Percentiles rank a stretch among this genome's conserved stretches.
Evolutionary conservation across 2,797 vertebrate genomes (phyloP).

Genomic region (Scleropages formosus): DNA sequence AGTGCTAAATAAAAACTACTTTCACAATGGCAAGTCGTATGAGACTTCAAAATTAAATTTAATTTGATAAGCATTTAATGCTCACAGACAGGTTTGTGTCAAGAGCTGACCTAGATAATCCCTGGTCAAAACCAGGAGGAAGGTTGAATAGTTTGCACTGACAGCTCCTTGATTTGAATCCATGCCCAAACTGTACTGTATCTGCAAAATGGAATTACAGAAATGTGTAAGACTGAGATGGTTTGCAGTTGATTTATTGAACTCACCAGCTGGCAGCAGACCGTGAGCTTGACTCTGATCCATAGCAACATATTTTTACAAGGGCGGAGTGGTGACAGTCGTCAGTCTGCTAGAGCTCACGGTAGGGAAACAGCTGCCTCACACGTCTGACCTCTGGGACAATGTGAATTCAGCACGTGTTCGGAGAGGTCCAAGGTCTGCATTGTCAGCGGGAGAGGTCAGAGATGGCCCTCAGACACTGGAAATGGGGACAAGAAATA

Average conservation of each 20-base stretch:
- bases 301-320: neutral
- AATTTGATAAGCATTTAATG: too few relatives aligned
- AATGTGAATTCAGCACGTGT: constrained; percentile 65
- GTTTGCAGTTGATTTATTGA: neutral
- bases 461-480: constrained; percentile 58
- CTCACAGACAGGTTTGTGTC: neutral
- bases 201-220: too few relatives aligned
- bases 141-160: too few relatives aligned
- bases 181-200: too few relatives aligned
- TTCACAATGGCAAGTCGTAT: too few relatives aligned
- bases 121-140: too few relatives aligned
- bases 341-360: constrained; percentile 50
- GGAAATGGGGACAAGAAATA: constrained; percentile 56
- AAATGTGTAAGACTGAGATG: too few relatives aligned
- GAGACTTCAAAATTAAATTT: too few relatives aligned
- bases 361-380: constrained; percentile 69
- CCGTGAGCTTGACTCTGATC: too few relatives aligned
- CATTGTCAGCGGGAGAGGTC: constrained; percentile 61
- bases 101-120: too few relatives aligned
- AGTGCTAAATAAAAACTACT: too few relatives aligned
- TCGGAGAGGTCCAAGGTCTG: constrained; percentile 69
- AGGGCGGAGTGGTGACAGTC: neutral
- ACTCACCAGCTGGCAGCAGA: neutral
- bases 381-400: constrained; percentile 68
- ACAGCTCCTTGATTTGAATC: too few relatives aligned